Percentiles rank a stretch among this genome's conserved stretches.
Evolutionary conservation across 2,797 vertebrate species (phyloP).

Genomic region (Urophycis tenuis): DNA sequence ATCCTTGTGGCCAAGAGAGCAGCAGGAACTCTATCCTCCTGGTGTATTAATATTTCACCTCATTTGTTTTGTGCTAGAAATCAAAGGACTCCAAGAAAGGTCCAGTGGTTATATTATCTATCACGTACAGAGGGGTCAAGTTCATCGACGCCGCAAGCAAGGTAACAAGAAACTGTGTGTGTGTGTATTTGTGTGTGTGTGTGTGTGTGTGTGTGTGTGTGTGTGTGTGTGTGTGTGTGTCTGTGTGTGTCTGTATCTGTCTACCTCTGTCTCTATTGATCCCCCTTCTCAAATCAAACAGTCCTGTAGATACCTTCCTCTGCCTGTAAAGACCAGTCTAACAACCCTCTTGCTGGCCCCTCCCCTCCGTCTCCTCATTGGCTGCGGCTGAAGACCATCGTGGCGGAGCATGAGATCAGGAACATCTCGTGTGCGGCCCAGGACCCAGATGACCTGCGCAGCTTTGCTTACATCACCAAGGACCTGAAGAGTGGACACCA

Average conservation of each 20-base stretch:
- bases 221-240: too few species aligned
- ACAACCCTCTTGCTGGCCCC: too few species aligned
- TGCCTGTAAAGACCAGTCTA: too few species aligned
- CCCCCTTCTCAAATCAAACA: too few species aligned
- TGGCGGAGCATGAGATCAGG: constrained; percentile 95
- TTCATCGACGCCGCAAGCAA: constrained; percentile 97
- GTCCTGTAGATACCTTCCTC: too few species aligned
- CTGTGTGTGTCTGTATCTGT: too few species aligned
- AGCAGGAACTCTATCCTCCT: too few species aligned
- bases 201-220: constrained; percentile 11
- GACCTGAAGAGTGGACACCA: constrained; percentile 95
- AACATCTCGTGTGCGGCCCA: constrained; percentile 99
- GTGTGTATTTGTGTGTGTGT: not conserved
- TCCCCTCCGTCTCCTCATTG: constrained; percentile 12
- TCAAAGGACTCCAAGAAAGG: too few species aligned
- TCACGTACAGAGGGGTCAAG: constrained; percentile 96
- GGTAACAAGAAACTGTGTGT: constrained; percentile 61
- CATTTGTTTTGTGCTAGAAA: too few species aligned
- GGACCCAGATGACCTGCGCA: constrained; percentile 95
- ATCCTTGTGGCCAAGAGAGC: too few species aligned
- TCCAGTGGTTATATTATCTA: constrained; percentile 92
- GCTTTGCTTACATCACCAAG: constrained; percentile 98
- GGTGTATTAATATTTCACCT: not conserved
- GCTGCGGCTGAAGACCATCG: constrained; percentile 82
- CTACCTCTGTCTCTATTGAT: constrained; percentile 7